phyloP scores from a whole-genome alignment of 2,888 invertebrate genomes.

The Parthenolecanium corni region DNA sequence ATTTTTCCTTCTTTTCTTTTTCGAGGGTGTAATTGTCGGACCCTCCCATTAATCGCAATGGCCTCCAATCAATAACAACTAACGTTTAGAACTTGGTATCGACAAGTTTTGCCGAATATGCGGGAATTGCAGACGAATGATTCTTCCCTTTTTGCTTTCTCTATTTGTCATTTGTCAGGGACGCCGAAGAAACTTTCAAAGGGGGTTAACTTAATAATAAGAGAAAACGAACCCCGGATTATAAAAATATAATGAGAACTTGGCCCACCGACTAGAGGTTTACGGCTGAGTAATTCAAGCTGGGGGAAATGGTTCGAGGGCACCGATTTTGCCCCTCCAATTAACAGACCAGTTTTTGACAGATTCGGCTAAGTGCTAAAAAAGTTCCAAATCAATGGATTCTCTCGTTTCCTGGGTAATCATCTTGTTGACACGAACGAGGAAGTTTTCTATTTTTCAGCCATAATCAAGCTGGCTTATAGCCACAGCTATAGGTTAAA shows the following conservation, averaged over 20 bases:
- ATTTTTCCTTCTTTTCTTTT: neutral
- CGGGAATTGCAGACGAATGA: constrained; percentile 3
- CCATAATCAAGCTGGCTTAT: no score
- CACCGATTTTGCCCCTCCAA: no score
- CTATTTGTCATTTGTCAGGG: constrained; percentile 24
- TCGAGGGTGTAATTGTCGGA: constrained; percentile 28
- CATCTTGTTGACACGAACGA: no score
- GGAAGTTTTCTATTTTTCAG: no score
- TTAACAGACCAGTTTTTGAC: no score
- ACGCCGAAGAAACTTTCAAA: neutral
- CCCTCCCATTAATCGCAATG: constrained; percentile 29
- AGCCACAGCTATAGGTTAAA: no score
- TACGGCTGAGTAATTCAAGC: no score
- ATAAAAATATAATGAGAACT: neutral
- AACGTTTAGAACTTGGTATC: constrained; percentile 13
- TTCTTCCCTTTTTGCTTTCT: constrained; percentile 20
- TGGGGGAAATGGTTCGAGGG: no score
- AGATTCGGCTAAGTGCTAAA: no score
- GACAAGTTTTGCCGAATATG: constrained; percentile 14
- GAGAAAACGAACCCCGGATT: neutral
- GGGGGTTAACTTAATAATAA: constrained; percentile 4
- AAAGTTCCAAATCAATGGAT: no score
- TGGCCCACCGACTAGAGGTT: no score
- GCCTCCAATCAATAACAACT: constrained; percentile 30
- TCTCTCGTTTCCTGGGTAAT: no score